Base-by-base conservation (phyloP, 2,797 vertebrate species). In the Scolopax bukidnonensis region DNA sequence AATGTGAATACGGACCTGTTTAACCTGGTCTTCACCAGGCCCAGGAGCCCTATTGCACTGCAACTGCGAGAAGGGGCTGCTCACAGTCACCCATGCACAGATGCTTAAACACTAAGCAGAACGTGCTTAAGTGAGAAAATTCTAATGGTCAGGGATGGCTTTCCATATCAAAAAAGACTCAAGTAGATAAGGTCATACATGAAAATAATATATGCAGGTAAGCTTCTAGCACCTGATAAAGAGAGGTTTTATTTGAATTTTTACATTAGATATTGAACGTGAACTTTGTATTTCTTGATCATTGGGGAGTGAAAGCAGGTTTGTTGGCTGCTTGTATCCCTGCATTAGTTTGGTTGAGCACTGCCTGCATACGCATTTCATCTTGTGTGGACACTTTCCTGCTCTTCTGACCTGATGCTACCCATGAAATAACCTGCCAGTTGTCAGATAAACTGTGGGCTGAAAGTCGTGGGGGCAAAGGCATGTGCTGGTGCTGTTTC, bases 31-130 rank as follows among this genome's bases (percentile, higher is more conserved):
- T 59, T 64, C 56, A 33, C 4, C 75, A 30, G 74, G 23, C 10
- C 51, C 47, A 11, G 0, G 1, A 71, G 40, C 60, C 53, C n/a
- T 8, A 1, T 1, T 4, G 13, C 61, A 36, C 30, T 1, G 1
- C 33, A 43, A 3, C 76, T 16, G 56, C 0, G 1, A 68, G 80
- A 9, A n/a, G 41, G 9, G n/a, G 45, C 73, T 59, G 85, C 83
- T 90, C 6, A 1, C 47, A 4, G 23, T 78, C 84, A 47, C 67
- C 63, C 63, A 4, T 2, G 3, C 1, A 8, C 75, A 83, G 53
- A 4, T 16, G 56, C 71, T 74, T 47, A 17, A 69, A 51, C 3
- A 2, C 24, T 9, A 18, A 70, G 61, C 4, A 3, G 20, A 75
- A 81, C 2, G 2, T 77, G 60, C 85, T 82, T 53, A 84, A 83